Base-by-base conservation (phyloP, 2,113 vertebrate genomes). In the Myodes glareolus region DNA sequence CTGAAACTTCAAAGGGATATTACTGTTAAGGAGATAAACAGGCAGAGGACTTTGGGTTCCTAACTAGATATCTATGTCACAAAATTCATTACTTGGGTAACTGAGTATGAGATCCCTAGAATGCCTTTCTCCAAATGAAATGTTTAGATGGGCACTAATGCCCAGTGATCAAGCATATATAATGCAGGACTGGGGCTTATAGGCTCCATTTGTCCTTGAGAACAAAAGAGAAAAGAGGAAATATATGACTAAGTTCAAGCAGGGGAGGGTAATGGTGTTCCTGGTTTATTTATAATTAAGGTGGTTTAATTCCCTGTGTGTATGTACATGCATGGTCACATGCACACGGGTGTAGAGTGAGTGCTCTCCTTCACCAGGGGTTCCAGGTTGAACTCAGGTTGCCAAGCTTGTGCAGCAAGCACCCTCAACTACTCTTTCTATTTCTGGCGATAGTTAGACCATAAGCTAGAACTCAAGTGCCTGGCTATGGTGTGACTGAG, bases 191-290 rank as follows among this genome's bases (percentile, higher is more conserved):
- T 80, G 63, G 94, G n/a, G 61, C 78, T 72, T 77, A 86, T 6
- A 42, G 78, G 10, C 93, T 88, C 63, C 90, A 94, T 73, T 94
- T 93, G 67, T 96, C 88, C 70, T 58, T 97, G 63, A 72, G 68
- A 91, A 13, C 82, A 82, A 92, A 82, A 70, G 72, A 21, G 27
- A 12, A 76, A 84, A 92, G 81, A 67, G 36, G 12, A 91, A 95
- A 76, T 70, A n/a, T 47, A 50, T 80, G 81, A 78, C 0, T 68
- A 55, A 89, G 42, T 3, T 45, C 14, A 39, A 9, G 8, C 6
- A 5, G 33, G 9, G 12, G 9, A 23, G 19, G 33, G 4, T 25
- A 31, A 21, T 25, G 16, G 33, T 61, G 33, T 82, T 58, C 80
- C 58, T 61, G 45, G 61, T 29, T 90, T 87, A 80, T 36, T 94